Evolutionary conservation across 2,888 invertebrate genomes (phyloP).

Genomic region (Esperia sulphurella): DNA sequence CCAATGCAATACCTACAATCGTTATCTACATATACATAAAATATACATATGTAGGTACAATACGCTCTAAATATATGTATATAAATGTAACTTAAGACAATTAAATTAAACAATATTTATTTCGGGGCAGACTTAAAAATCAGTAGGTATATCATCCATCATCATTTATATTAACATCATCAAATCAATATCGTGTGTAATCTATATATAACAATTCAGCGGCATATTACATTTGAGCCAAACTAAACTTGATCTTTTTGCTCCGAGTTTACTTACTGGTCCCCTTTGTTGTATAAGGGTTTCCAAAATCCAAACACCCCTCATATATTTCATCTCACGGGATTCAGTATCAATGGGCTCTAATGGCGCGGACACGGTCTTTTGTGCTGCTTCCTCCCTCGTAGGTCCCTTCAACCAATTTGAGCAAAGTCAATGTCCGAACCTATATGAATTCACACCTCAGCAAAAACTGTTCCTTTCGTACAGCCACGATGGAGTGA

Average conservation of each 20-base stretch:
- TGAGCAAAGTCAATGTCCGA: slow-evolving; percentile 24
- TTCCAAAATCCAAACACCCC: slow-evolving; percentile 30
- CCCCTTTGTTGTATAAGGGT: slow-evolving; percentile 2
- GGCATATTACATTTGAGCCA: background rate
- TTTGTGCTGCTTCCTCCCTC: slow-evolving; percentile 32
- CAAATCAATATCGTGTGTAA: no score
- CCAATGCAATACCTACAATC: no score
- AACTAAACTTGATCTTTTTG: background rate
- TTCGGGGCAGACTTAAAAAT: no score
- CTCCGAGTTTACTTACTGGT: slow-evolving; percentile 1
- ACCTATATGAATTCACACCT: slow-evolving; percentile 38
- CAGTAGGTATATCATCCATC: no score
- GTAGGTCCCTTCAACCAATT: slow-evolving; percentile 32
- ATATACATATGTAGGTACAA: no score
- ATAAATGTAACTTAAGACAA: no score
- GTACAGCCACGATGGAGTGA: background rate
- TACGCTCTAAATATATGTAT: no score
- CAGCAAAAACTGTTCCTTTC: slow-evolving; percentile 21
- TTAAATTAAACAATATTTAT: no score
- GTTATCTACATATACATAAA: no score
- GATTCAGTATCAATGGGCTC: slow-evolving; percentile 56
- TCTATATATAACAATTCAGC: no score
- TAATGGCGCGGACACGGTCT: slow-evolving; percentile 58
- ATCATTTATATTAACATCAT: no score
- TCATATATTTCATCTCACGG: slow-evolving; percentile 48